Base-by-base conservation (phyloP, 2,888 invertebrate species). In the Crepidodera aurea region DNA sequence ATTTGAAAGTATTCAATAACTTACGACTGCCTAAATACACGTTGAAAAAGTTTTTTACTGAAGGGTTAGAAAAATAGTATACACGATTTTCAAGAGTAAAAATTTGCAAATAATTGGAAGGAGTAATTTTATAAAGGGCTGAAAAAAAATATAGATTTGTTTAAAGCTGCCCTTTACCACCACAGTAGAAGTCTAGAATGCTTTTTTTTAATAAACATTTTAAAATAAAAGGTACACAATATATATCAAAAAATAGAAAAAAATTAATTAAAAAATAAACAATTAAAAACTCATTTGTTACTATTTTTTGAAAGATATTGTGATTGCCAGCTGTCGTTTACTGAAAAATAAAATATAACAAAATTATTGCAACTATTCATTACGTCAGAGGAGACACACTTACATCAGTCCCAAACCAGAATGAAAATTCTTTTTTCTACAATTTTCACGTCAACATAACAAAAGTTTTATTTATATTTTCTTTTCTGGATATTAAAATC, bases 341-440 rank as follows among this genome's bases (percentile, higher is more conserved):
- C 51, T 60, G 37, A 53, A 62, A 56, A 53, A 46, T 61, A 60
- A 29, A 54, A 16, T 60, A 60, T 40, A 62, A 55, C 32, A 60
- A 65, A 65, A 54, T 53, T 60, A 65, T 65, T 65, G 65, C 59
- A 65, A 59, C 64, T 60, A 60, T 58, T 64, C 19, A 60, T 60
- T 55, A 61, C 40, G 56, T 62, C 62, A 44, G 56, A 44, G 37
- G 22, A 56, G 54, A 60, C 55, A 60, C 55, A 62, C 42, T 55
- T 29, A 50, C 19, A 55, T 55, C 60, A 42, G 55, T 55, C 60
- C 32, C 34, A 48, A 55, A 60, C 50, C 4, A 50, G 55, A 60
- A 2, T 44, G n/a, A n/a, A n/a, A n/a, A n/a, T n/a, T n/a, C n/a
- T n/a, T n/a, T n/a, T n/a, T n/a, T n/a, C n/a, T n/a, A n/a, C n/a